A percentile compares a stretch with the other conserved stretches of the same genome.
Conservation (phyloP, 2,888 invertebrate species). For the Frankliniella intonsa region DNA sequence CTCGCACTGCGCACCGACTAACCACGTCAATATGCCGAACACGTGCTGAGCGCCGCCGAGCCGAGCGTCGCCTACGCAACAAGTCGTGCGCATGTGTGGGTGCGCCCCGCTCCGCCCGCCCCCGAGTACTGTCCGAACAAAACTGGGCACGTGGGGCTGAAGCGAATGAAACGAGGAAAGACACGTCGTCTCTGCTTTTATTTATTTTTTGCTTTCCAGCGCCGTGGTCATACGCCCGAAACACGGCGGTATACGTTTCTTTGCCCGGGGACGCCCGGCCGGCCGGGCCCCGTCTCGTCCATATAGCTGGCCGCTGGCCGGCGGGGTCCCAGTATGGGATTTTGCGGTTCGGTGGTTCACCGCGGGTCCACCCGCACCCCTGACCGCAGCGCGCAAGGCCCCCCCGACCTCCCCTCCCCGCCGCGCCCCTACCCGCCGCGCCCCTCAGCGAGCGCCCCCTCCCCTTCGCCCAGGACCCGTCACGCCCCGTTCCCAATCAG, state of each 20-base stretch:
- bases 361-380: not conserved
- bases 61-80: not conserved
- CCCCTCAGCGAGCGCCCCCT: not conserved
- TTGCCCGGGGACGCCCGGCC: not conserved
- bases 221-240: not conserved
- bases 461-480: not conserved
- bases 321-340: not conserved
- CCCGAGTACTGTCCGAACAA: no score
- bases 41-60: not conserved
- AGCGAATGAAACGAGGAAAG: no score
- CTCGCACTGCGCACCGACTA: not conserved
- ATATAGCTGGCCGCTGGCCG: no score
- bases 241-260: not conserved
- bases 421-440: not conserved
- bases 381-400: not conserved
- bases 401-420: not conserved
- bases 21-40: not conserved
- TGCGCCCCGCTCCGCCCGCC: no score
- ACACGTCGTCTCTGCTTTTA: no score
- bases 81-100: not conserved
- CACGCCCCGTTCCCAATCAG: conserved; percentile 6
- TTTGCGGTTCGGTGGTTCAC: conserved; percentile 11
- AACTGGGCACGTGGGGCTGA: no score
- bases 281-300: no score
- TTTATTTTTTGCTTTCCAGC: no score